These are phyloP conservation scores for Nomada ferruginata DNA, from an alignment of 2,888 invertebrate genomes.

Conservation along the genomic window DNA sequence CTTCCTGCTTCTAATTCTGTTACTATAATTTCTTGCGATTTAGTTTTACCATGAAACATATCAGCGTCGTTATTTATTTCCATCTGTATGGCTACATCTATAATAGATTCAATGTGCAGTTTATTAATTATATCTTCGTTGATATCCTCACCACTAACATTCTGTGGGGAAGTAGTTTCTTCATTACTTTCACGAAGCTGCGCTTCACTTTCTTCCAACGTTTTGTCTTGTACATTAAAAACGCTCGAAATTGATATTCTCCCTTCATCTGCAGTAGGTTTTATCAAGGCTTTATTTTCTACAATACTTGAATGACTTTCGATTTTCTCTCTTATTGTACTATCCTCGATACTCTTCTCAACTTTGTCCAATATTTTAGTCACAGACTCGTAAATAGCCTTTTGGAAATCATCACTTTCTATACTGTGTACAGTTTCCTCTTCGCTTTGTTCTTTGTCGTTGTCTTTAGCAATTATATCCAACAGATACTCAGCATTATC, in stretches of 20 bases:
- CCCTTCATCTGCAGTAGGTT: conserved; percentile 22
- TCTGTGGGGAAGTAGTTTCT: conserved; percentile 16
- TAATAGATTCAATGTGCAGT: conserved; percentile 10
- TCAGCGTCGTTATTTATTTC: conserved; percentile 52
- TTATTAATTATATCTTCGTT: conserved; percentile 19
- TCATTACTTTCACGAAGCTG: background rate
- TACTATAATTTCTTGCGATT: conserved; percentile 57
- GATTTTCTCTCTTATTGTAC: conserved; percentile 35
- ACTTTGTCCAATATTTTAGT: conserved; percentile 63
- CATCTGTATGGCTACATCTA: conserved; percentile 21
- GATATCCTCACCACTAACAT: conserved; percentile 7
- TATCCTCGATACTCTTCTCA: conserved; percentile 52
- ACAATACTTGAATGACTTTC: conserved; percentile 25
- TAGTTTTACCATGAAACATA: background rate
- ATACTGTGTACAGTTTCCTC: conserved; percentile 43
- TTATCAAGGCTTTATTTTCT: conserved; percentile 37
- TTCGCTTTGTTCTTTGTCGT: conserved; percentile 45
- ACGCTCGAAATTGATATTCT: conserved; percentile 14
- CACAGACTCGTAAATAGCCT: conserved; percentile 58
- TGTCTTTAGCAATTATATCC: conserved; percentile 70
- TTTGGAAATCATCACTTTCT: conserved; percentile 52
- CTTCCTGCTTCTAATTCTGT: conserved; percentile 60
- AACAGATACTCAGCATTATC: conserved; percentile 74
- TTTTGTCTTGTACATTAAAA: conserved; percentile 18
- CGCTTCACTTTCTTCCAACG: background rate